phyloP scores from a whole-genome alignment of 2,888 invertebrate genomes.

The Alitta virens region DNA sequence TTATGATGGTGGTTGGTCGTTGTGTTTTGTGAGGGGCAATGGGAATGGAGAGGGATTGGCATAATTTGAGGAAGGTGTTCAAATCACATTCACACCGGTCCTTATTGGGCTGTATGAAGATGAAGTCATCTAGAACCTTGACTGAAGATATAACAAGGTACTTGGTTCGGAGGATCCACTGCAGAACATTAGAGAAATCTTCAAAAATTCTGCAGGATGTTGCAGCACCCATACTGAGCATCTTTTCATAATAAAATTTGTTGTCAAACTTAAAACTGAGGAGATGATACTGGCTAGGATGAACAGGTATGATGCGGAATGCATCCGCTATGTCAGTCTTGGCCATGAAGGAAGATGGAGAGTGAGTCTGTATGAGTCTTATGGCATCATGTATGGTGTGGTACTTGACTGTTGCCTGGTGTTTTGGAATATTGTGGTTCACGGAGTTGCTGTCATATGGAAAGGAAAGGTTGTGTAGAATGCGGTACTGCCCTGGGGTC shows the following conservation, averaged over 20 bases:
- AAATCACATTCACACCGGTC: background rate
- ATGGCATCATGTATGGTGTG: background rate
- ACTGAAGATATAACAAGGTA: background rate
- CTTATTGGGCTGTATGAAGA: background rate
- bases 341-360: background rate
- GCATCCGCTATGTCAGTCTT: background rate
- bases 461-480: background rate
- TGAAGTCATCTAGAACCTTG: slow-evolving; percentile 1
- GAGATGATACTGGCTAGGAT: background rate
- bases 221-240: background rate
- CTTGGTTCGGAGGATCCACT: background rate
- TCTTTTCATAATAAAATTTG: background rate
- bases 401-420: background rate
- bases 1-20: background rate
- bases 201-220: background rate
- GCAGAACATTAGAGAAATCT: background rate
- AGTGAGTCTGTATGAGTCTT: background rate
- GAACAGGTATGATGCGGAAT: background rate
- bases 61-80: background rate
- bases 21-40: background rate
- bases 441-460: background rate
- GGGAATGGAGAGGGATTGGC: background rate
- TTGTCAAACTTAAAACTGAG: background rate
- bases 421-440: background rate
- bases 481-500: background rate